These are phyloP conservation scores for Lycaon pictus DNA, from an alignment of 2,113 vertebrate species.

Conservation along the genomic window DNA sequence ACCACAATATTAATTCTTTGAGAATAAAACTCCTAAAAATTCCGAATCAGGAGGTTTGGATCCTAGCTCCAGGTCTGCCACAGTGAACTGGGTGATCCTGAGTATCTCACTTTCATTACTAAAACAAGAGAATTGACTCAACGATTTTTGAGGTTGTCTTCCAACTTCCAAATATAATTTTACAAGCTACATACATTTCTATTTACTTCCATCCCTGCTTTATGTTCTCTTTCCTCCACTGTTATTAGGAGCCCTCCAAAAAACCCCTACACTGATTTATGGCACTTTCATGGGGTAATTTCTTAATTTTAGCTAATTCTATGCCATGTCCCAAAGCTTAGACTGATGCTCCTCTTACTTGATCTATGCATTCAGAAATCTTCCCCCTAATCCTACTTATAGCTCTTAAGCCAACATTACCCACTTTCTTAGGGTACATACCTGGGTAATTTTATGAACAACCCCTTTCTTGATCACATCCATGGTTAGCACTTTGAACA, in stretches of 20 bases:
- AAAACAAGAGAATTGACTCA: background rate
- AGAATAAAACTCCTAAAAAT: background rate
- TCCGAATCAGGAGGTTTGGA: background rate
- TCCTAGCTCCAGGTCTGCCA: background rate
- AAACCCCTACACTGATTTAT: background rate
- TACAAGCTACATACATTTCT: background rate
- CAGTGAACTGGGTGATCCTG: background rate
- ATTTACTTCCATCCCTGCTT: background rate
- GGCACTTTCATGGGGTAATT: background rate
- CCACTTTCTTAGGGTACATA: background rate
- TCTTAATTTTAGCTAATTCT: background rate
- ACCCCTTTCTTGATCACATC: background rate
- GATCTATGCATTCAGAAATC: background rate
- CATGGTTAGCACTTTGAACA: background rate
- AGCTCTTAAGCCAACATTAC: background rate
- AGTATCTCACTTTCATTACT: background rate
- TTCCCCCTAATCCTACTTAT: background rate
- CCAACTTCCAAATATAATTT: background rate
- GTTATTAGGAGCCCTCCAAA: background rate
- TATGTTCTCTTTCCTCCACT: background rate
- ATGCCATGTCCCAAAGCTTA: background rate
- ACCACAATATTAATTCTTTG: background rate
- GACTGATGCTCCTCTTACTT: background rate
- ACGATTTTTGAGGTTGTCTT: background rate
- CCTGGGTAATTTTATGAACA: background rate